Conservation (phyloP, 2,888 invertebrate genomes). For the Orchestes rusci region DNA sequence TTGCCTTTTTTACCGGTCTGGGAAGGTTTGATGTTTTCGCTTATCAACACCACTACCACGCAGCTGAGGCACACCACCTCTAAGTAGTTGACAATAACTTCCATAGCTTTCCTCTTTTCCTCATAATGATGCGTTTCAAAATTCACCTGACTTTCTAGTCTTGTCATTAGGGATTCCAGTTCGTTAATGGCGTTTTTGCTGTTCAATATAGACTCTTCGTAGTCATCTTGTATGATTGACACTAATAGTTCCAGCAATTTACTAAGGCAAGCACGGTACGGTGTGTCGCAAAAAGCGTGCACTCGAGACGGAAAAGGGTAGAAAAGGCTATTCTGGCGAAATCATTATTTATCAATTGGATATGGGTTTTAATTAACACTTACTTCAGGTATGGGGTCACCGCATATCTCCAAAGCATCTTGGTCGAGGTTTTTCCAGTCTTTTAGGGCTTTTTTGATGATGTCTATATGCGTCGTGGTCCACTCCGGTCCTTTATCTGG, state of each 20-base stretch:
- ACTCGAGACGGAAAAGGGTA: constrained; percentile 39
- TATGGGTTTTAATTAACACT: neutral
- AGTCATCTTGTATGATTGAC: constrained; percentile 26
- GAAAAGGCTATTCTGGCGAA: constrained; percentile 28
- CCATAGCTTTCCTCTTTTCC: constrained; percentile 47
- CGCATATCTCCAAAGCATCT: constrained; percentile 11
- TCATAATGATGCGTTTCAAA: constrained; percentile 40
- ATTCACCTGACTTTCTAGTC: constrained; percentile 37
- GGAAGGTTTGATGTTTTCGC: constrained; percentile 47
- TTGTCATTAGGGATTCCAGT: constrained; percentile 37
- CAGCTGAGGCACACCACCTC: constrained; percentile 57
- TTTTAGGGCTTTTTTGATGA: constrained; percentile 29
- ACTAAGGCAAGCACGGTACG: constrained; percentile 35
- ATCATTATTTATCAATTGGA: too few relatives aligned
- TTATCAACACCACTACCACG: constrained; percentile 51
- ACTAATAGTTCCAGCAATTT: constrained; percentile 34
- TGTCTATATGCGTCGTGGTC: constrained; percentile 33
- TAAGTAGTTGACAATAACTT: constrained; percentile 52
- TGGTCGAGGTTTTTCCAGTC: constrained; percentile 34
- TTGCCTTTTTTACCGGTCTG: constrained; percentile 53
- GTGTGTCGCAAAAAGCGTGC: constrained; percentile 33
- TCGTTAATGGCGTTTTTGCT: constrained; percentile 23
- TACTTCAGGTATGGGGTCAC: constrained; percentile 16
- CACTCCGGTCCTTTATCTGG: too few relatives aligned
- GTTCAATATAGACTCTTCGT: constrained; percentile 21